Evolutionary conservation across 1,140 invertebrate species (phyloP), one percentile per base, ranked within the genome.

Genomic region (Phthorimaea operculella): DNA sequence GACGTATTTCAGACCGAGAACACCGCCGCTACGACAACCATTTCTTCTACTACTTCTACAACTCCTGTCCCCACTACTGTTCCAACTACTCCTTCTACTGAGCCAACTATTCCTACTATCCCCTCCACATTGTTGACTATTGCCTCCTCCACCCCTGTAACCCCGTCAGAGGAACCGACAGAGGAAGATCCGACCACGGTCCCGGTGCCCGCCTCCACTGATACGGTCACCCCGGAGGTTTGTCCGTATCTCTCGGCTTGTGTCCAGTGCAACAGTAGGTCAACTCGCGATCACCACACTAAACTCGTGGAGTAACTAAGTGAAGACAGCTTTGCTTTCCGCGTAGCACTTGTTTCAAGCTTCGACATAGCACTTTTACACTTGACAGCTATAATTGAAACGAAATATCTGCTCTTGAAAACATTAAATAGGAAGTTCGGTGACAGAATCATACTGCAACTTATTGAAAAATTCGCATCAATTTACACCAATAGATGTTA

Each of bases 181-280:
- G 67, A 62, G 60, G 66, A 70, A 49, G 73, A 76, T 50, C 79
- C 78, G 56, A 77, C 71, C 65, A 77, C 76, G 61, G 21, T 28
- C 71, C 71, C 63, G 9, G 80, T 79, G 68, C 62, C 65, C 68
- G 63, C 77, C 66, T 63, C 72, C 68, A 74, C 81, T 81, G 82
- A 83, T 81, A 73, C 72, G 68, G 81, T 76, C 79, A 74, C 71
- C 61, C 77, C 76, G 60, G 80, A 86, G 84, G 83, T 86, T 86
- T 83, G 84, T 86, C 21, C 79, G 69, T 74, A 70, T 74, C 64
- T 76, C 64, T 71, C 64, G 59, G 69, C 67, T 74, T 69, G 62
- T 67, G 72, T 76, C 55, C 42, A 39, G 58, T 47, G 44, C 15
- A 12, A 39, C 36, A 39, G 36, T 39, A 12, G 36, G 36, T 39